Percentiles rank a stretch among this genome's conserved stretches.
phyloP scores from a whole-genome alignment of 2,797 vertebrate species.

The Pseudochirops cupreus region DNA sequence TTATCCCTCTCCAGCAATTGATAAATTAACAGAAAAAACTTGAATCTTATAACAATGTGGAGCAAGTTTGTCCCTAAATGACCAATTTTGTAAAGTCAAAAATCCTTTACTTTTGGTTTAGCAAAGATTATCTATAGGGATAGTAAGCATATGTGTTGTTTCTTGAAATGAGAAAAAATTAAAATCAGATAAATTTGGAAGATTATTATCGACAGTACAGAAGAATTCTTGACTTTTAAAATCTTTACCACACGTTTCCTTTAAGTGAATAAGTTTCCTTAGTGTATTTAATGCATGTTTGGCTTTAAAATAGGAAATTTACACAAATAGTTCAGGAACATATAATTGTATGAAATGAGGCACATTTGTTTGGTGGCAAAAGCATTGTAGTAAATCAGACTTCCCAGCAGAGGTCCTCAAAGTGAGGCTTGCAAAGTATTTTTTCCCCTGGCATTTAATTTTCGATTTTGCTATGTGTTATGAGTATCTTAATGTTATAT shows the following conservation, averaged over 20 bases:
- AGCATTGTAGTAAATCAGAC: slow-evolving; percentile 5
- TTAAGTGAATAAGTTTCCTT: slow-evolving; percentile 21
- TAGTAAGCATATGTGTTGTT: slow-evolving; percentile 17
- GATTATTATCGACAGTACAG: not conserved
- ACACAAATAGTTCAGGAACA: slow-evolving; percentile 28
- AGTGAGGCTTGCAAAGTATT: slow-evolving; percentile 49
- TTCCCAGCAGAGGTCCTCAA: slow-evolving; percentile 45
- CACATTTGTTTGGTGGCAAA: slow-evolving; percentile 44
- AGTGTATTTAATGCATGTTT: slow-evolving; percentile 28
- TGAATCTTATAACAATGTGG: slow-evolving; percentile 40
- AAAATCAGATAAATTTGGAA: slow-evolving; percentile 45
- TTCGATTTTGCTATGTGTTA: slow-evolving; percentile 37
- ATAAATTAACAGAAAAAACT: slow-evolving; percentile 39
- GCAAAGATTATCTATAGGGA: slow-evolving; percentile 29
- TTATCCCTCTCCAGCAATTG: slow-evolving; percentile 46
- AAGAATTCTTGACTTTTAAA: not conserved
- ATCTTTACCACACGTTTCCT: not conserved
- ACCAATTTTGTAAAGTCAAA: slow-evolving; percentile 43
- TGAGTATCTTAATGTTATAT: slow-evolving; percentile 24
- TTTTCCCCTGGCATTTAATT: not conserved
- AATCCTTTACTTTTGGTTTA: not conserved
- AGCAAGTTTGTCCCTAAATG: not conserved
- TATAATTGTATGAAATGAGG: slow-evolving; percentile 48
- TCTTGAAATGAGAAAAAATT: slow-evolving; percentile 48
- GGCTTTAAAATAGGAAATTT: slow-evolving; percentile 51